Conservation (phyloP, 2,888 invertebrate species). For the Drepanosiphum platanoidis region DNA sequence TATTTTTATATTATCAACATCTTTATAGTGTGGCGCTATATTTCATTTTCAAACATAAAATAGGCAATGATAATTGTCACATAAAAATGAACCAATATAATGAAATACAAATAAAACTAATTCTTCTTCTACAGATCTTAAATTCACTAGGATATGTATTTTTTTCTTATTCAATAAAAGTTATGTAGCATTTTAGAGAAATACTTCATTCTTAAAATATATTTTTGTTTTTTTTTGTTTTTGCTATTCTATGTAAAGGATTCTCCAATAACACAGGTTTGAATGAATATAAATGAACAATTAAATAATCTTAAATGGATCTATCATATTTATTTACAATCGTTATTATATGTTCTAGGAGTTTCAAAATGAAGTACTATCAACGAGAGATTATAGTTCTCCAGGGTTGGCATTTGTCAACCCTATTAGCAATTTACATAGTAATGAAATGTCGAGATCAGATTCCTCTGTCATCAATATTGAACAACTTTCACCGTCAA, state of each 20-base stretch:
- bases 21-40: neutral
- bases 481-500: constrained; percentile 55
- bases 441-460: constrained; percentile 34
- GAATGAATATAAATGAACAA: constrained; percentile 1
- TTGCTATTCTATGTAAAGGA: constrained; percentile 35
- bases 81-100: neutral
- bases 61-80: neutral
- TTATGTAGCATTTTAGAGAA: neutral
- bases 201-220: neutral
- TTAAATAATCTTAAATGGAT: neutral
- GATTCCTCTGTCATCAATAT: constrained; percentile 48
- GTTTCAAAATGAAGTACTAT: constrained; percentile 55
- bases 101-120: neutral
- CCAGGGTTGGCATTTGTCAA: constrained; percentile 58
- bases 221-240: constrained; percentile 35
- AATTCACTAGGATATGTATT: neutral
- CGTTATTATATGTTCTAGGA: constrained; percentile 28
- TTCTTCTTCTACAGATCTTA: neutral
- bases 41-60: neutral
- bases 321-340: neutral
- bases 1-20: constrained; percentile 35
- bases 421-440: constrained; percentile 52
- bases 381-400: constrained; percentile 56
- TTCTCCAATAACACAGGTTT: constrained; percentile 43
- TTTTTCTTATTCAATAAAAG: neutral